phyloP scores from a whole-genome alignment of 2,888 invertebrate genomes.

The Polyommatus iphigenia region DNA sequence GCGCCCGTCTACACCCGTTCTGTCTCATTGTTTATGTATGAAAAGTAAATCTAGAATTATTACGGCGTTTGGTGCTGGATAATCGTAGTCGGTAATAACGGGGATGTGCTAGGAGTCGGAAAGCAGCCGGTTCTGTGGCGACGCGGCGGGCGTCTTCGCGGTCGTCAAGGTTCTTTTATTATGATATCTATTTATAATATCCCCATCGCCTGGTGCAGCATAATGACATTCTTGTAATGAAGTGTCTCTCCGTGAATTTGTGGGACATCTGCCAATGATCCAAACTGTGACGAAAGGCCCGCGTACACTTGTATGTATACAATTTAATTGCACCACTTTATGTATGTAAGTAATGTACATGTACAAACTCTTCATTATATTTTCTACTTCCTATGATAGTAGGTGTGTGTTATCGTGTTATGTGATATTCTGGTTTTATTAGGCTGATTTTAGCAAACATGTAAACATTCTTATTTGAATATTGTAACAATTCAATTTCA shows the following conservation, averaged over 20 bases:
- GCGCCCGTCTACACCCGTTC: conserved; percentile 76
- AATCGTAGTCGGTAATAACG: conserved; percentile 64
- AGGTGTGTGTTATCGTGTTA: not conserved
- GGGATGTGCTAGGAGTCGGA: conserved; percentile 52
- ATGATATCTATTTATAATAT: conserved; percentile 75
- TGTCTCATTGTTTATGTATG: conserved; percentile 81
- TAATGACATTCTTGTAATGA: conserved; percentile 78
- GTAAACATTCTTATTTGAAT: not conserved
- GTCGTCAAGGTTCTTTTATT: conserved; percentile 65
- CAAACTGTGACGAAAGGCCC: conserved; percentile 66
- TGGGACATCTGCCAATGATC: conserved; percentile 78
- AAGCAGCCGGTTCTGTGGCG: conserved; percentile 49
- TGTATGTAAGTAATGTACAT: conserved; percentile 48
- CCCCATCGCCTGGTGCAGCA: conserved; percentile 72
- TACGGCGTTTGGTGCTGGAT: conserved; percentile 64
- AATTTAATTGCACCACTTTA: conserved; percentile 56
- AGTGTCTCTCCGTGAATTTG: conserved; percentile 71
- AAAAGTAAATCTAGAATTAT: conserved; percentile 76
- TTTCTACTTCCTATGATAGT: conserved; percentile 29
- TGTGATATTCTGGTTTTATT: not conserved
- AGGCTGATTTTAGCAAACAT: not conserved
- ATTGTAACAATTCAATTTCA: not conserved
- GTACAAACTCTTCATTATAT: conserved; percentile 25
- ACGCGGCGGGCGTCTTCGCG: conserved; percentile 59
- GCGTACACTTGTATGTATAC: conserved; percentile 68